Conservation (phyloP, 1,140 invertebrate species). For the Brachionus calyciflorus region DNA sequence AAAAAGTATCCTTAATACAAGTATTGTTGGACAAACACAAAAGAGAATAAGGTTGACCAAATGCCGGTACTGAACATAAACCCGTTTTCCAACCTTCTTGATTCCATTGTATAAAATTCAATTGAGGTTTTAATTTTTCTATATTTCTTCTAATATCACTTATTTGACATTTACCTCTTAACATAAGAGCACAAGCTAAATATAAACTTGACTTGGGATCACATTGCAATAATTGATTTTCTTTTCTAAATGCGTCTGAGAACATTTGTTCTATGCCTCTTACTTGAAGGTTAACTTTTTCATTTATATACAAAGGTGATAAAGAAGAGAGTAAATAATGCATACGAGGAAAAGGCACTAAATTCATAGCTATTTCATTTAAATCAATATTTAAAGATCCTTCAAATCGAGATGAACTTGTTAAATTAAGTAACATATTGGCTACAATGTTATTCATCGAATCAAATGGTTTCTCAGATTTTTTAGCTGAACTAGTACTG, state of each 20-base stretch:
- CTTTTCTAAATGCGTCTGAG: slow-evolving; percentile 58
- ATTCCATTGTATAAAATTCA: slow-evolving; percentile 62
- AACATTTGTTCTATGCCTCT: slow-evolving; percentile 61
- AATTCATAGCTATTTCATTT: slow-evolving; percentile 62
- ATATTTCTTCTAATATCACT: slow-evolving; percentile 61
- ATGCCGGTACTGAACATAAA: slow-evolving; percentile 60
- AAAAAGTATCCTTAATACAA: slow-evolving; percentile 58
- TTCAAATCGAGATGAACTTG: slow-evolving; percentile 54
- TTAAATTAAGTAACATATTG: slow-evolving; percentile 61
- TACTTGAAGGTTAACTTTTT: slow-evolving; percentile 53
- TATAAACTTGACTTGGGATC: slow-evolving; percentile 57
- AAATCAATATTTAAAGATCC: slow-evolving; percentile 61
- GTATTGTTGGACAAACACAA: slow-evolving; percentile 61
- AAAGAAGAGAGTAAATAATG: slow-evolving; percentile 61
- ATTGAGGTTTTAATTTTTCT: slow-evolving; percentile 57
- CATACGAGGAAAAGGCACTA: slow-evolving; percentile 61
- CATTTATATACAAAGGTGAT: slow-evolving; percentile 56
- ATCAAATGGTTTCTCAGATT: slow-evolving; percentile 60
- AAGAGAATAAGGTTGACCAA: slow-evolving; percentile 58
- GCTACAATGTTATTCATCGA: slow-evolving; percentile 63
- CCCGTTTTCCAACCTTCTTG: slow-evolving; percentile 63
- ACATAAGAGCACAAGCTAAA: slow-evolving; percentile 61
- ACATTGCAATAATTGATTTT: slow-evolving; percentile 58
- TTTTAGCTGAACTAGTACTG: slow-evolving; percentile 46
- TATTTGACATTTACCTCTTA: slow-evolving; percentile 58